Evolutionary conservation across 2,113 vertebrate genomes (phyloP), one percentile per base, ranked within the genome.

Genomic region (Bostrychus sinensis): DNA sequence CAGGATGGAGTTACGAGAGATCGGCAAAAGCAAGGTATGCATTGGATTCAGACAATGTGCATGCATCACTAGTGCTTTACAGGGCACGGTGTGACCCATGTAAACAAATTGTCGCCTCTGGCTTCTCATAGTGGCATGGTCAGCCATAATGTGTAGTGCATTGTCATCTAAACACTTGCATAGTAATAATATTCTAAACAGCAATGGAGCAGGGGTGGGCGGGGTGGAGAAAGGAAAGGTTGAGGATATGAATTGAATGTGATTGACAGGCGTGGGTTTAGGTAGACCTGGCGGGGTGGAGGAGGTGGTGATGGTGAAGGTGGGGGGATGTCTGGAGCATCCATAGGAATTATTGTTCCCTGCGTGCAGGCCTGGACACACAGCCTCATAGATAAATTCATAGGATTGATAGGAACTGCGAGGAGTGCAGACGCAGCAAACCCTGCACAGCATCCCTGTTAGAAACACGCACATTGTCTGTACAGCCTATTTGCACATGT

Each of bases 1-100:
- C 94, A 91, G 95, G 95, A 94, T 96, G 95, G 95, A 96, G 93
- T 93, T 96, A 96, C 93, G 95, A 96, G 90, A 92, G 95, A 91
- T 94, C 95, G 79, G 94, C 95, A 70, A 96, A 96, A 93, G 95
- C 95, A 92, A 96, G 95, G 95, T 96, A 93, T 93, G 91, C 77
- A 86, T 82, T 54, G 60, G 76, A 76, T 82, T 57, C 64, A 88
- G 84, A 87, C 77, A 81, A 82, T 85, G 84, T 82, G 85, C 71
- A 72, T 65, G 79, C 80, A 84, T 86, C 78, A 66, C 51, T 76
- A 67, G 62, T 25, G 62, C 62, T 78, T 69, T 56, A 80, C 77
- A 65, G 54, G 67, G 26, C 68, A 69, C 65, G 38, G 22, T 57
- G 66, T 63, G 74, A 68, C 62, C 71, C 67, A 54, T 79, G 86